Conservation (phyloP, 2,888 invertebrate species). For the Macaria liturata region DNA sequence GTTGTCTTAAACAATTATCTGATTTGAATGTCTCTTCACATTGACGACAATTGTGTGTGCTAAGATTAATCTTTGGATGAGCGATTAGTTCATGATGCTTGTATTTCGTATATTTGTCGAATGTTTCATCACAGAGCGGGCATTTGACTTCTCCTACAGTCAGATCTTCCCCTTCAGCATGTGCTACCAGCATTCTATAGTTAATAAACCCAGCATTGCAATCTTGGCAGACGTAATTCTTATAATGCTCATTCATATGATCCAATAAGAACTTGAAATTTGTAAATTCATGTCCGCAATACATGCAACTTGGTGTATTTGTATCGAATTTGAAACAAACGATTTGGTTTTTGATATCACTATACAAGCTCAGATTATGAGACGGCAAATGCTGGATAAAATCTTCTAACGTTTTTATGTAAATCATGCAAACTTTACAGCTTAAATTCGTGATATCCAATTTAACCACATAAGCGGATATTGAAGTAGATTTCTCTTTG, state of each 20-base stretch:
- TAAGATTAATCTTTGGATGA: conserved; percentile 17
- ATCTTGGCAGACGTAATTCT: conserved; percentile 54
- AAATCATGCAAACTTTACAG: conserved; percentile 52
- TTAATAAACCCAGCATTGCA: conserved; percentile 44
- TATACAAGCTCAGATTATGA: conserved; percentile 41
- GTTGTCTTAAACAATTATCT: conserved; percentile 42
- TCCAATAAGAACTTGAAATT: conserved; percentile 60
- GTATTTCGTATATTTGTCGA: conserved; percentile 13
- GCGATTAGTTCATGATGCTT: conserved; percentile 16
- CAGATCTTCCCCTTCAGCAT: conserved; percentile 46
- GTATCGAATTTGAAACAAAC: conserved; percentile 64
- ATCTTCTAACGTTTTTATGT: conserved; percentile 34
- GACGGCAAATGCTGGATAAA: conserved; percentile 35
- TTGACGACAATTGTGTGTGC: conserved; percentile 47
- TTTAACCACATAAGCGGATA: conserved; percentile 43
- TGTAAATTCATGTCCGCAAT: conserved; percentile 48
- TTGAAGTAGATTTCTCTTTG: conserved; percentile 22
- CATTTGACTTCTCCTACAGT: conserved; percentile 44
- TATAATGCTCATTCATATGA: conserved; percentile 65
- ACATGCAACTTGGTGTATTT: conserved; percentile 50
- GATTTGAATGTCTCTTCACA: conserved; percentile 55
- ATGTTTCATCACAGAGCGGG: conserved; percentile 23
- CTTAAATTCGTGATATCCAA: conserved; percentile 57
- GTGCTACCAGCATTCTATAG: conserved; percentile 40
- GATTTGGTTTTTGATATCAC: conserved; percentile 54